phyloP scores from a whole-genome alignment of 2,888 invertebrate genomes.

The Aphodius granarius region DNA sequence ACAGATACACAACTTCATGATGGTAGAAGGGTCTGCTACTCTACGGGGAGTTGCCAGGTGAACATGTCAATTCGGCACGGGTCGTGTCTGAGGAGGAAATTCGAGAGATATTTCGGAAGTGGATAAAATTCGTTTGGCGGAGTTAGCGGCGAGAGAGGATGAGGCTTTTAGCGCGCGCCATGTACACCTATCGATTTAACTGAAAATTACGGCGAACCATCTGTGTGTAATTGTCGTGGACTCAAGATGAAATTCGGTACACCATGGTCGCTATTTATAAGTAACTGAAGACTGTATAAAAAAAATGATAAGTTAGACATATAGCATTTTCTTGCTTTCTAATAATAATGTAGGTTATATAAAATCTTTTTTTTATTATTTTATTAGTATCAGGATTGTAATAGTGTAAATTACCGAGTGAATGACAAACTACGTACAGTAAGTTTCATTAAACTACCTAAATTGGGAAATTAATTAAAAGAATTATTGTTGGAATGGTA shows the following conservation, averaged over 20 bases:
- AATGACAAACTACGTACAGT: no score
- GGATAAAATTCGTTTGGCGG: not conserved
- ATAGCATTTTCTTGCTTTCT: no score
- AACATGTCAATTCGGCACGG: not conserved
- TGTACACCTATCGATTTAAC: not conserved
- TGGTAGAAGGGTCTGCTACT: not conserved
- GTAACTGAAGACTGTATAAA: no score
- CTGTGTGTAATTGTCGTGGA: not conserved
- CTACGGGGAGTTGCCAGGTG: not conserved
- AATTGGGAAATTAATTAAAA: no score
- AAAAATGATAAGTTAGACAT: no score
- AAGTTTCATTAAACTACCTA: no score
- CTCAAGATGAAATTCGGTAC: not conserved
- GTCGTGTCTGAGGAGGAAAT: not conserved
- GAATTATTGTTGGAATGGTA: no score
- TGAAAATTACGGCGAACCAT: not conserved
- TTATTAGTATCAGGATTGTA: no score
- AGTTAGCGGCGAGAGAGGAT: not conserved
- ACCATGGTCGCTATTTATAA: not conserved
- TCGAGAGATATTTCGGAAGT: not conserved
- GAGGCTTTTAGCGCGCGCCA: not conserved
- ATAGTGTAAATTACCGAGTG: no score
- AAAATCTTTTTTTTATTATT: no score
- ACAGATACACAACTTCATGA: not conserved
- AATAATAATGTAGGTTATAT: no score